Evolutionary conservation across 2,113 vertebrate genomes (phyloP), one percentile per base, ranked within the genome.

Genomic region (Ptilonorhynchus violaceus): DNA sequence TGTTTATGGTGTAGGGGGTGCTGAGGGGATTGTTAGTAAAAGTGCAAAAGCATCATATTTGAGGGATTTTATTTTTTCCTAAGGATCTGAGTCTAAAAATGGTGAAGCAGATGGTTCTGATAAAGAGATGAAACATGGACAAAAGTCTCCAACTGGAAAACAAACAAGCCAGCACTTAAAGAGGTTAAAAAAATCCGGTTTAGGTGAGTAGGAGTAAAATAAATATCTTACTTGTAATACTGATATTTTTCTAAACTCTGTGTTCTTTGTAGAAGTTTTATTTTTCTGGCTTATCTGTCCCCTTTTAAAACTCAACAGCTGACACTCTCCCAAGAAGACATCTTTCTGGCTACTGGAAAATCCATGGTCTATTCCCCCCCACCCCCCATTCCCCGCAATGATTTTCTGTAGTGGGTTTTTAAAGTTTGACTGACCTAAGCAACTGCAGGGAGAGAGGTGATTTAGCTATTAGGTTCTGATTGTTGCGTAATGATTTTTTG

Each of bases 11-110:
- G 88, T 96, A 93, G 37, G 85, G 69, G 67, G 52, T 55, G 37
- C 85, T 68, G 91, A 73, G 95, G 86, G 83, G 22, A 49, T 81
- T 93, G 23, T 74, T 95, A 79, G n/a, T 91, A 74, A 59, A 93
- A 85, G 77, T 96, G 93, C 82, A 96, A 96, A 95, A 92, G 74
- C 96, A 81, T 97, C 89, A 91, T 93, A 74, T 97, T 92, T 97
- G 91, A 67, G 76, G 73, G 49, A 19, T 83, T 93, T 85, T 96
- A 69, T 97, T 96, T 94, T 97, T 95, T 97, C 96, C 95, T 85
- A 97, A 99, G 98, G 98, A 89, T 98, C 98, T 31, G 98, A 99
- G 96, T 98, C 98, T 96, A 98, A 98, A 98, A 98, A 98, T 98
- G 98, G 98, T 96, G 98, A 98, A 98, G 98, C 98, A 96, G 98